Percentiles rank a stretch among this genome's conserved stretches.
phyloP scores from a whole-genome alignment of 2,888 invertebrate genomes.

The Cosmorhoe ocellata region DNA sequence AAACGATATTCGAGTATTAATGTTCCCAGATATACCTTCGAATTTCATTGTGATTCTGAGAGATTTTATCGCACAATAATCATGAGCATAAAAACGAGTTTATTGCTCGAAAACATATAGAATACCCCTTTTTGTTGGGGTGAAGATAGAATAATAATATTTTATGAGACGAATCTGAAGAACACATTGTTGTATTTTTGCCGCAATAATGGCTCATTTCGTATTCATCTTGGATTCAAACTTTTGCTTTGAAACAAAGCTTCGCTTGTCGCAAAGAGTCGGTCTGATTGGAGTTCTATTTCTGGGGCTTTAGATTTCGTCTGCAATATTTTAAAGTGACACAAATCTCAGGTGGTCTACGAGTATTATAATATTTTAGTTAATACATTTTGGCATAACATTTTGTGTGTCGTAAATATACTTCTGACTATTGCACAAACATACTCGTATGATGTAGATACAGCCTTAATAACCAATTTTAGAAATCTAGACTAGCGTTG shows the following conservation, averaged over 20 bases:
- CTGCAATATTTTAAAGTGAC: slow-evolving; percentile 2
- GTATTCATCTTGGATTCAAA: slow-evolving; percentile 32
- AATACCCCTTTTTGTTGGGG: slow-evolving; percentile 28
- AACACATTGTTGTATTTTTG: slow-evolving; percentile 30
- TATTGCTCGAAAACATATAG: slow-evolving; percentile 28
- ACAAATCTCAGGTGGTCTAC: too few species aligned
- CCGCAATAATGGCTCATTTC: slow-evolving; percentile 30
- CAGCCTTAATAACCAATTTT: too few species aligned
- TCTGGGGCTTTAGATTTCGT: slow-evolving; percentile 17
- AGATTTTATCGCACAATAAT: slow-evolving; percentile 29
- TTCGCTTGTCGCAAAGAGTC: slow-evolving; percentile 26
- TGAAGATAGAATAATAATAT: slow-evolving; percentile 27
- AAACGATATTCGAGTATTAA: slow-evolving; percentile 14
- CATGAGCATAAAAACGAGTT: slow-evolving; percentile 28
- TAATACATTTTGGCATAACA: too few species aligned
- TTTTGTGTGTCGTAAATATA: too few species aligned
- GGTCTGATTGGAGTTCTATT: slow-evolving; percentile 27
- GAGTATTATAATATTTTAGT: too few species aligned
- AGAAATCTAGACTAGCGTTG: too few species aligned
- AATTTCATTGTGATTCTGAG: slow-evolving; percentile 25
- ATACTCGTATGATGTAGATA: too few species aligned
- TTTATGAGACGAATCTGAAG: slow-evolving; percentile 28
- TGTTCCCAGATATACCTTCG: slow-evolving; percentile 14
- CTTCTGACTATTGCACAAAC: too few species aligned
- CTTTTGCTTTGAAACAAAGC: slow-evolving; percentile 31